Evolutionary conservation across 2,888 invertebrate species (phyloP).

Genomic region (Cosmia pyralina): DNA sequence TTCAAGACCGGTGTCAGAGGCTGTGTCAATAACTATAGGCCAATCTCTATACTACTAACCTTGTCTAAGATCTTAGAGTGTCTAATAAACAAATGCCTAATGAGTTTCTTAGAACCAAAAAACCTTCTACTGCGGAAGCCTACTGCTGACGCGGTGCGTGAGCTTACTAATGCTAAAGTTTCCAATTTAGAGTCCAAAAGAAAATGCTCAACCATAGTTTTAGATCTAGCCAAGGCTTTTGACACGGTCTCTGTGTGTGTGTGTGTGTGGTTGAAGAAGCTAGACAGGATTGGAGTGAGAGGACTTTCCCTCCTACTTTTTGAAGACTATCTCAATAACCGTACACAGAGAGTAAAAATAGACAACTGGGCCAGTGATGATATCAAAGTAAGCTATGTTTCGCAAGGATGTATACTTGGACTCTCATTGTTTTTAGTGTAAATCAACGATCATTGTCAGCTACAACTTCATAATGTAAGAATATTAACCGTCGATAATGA

Average conservation of each 20-base stretch:
- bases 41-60: no score
- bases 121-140: no score
- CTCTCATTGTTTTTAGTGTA: not conserved
- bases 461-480: not conserved
- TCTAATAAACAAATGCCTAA: no score
- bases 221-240: not conserved
- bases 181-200: no score
- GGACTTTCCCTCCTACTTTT: not conserved
- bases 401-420: not conserved
- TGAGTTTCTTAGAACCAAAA: no score
- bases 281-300: conserved; percentile 1
- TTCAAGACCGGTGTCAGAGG: no score
- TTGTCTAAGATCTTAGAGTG: no score
- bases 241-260: not conserved
- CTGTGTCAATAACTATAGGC: no score
- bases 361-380: not conserved
- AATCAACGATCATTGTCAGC: not conserved
- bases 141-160: no score
- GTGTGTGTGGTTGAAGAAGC: not conserved
- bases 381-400: not conserved
- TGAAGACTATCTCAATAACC: not conserved
- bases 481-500: no score
- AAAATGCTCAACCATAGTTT: not conserved
- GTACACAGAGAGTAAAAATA: not conserved
- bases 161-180: no score